Conservation (phyloP, 2,888 invertebrate genomes). For the Orthosia incerta region DNA sequence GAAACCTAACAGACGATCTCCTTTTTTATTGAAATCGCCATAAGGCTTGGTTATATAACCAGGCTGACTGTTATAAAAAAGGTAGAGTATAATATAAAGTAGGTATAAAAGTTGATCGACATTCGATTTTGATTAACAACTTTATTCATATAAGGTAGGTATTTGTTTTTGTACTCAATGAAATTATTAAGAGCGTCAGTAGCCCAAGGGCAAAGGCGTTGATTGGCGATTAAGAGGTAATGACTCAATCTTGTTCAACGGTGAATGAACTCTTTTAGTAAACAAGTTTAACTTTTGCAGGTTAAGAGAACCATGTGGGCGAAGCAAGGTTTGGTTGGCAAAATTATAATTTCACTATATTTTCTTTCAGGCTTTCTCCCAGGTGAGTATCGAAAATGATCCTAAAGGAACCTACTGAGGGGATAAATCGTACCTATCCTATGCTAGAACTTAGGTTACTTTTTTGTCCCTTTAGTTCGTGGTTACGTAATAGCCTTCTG, state of each 20-base stretch:
- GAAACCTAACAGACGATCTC: background rate
- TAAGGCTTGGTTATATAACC: background rate
- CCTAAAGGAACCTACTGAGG: too few species aligned
- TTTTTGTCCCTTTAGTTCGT: too few species aligned
- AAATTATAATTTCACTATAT: background rate
- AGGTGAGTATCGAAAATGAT: too few species aligned
- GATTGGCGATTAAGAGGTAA: conserved; percentile 63
- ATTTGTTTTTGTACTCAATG: conserved; percentile 16
- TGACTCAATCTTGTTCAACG: conserved; percentile 34
- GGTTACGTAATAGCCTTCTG: too few species aligned
- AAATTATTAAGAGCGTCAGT: conserved; percentile 56
- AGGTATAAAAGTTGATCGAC: background rate
- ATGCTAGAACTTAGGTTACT: too few species aligned
- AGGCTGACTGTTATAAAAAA: background rate
- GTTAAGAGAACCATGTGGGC: background rate
- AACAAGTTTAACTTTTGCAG: conserved; percentile 25
- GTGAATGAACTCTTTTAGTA: conserved; percentile 44
- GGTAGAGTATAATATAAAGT: background rate
- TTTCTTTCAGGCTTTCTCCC: too few species aligned
- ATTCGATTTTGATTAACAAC: background rate
- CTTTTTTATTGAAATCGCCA: background rate
- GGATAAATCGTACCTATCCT: too few species aligned
- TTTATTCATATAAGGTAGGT: conserved; percentile 5
- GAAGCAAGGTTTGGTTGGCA: background rate
- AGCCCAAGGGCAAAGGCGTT: conserved; percentile 68